These are phyloP conservation scores for Lithophane semibrunnea DNA, from an alignment of 2,888 invertebrate genomes.

Conservation along the genomic window DNA sequence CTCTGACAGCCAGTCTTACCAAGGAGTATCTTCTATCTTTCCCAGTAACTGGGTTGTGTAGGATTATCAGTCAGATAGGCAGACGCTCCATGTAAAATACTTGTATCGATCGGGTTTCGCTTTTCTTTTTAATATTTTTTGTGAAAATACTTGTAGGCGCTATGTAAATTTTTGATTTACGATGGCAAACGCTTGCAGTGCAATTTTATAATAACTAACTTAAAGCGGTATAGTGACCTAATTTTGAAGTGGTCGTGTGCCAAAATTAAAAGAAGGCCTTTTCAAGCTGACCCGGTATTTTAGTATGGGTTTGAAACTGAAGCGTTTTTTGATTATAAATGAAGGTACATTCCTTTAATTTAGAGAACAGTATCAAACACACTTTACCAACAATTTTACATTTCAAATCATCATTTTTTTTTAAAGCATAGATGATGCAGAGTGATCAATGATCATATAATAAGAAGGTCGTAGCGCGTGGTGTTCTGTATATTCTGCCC, in stretches of 20 bases:
- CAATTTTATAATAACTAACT: conserved; percentile 15
- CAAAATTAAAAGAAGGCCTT: conserved; percentile 35
- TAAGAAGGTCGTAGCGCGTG: no score
- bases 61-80: no score
- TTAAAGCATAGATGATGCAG: no score
- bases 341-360: no score
- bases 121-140: not conserved
- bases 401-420: not conserved
- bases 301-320: conserved; percentile 5
- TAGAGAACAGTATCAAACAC: not conserved
- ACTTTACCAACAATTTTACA: not conserved
- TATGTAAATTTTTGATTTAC: conserved; percentile 27
- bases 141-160: not conserved
- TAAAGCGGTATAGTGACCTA: conserved; percentile 26
- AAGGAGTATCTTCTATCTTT: no score
- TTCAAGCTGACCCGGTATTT: conserved; percentile 5
- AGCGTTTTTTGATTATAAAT: not conserved
- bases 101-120: no score
- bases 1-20: no score
- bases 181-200: not conserved
- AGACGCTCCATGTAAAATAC: no score
- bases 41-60: no score
- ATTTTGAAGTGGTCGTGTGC: conserved; percentile 19
- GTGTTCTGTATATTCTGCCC: no score
- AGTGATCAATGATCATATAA: no score